Base-by-base conservation (phyloP, 2,888 invertebrate genomes). In the Lypha dubia region DNA sequence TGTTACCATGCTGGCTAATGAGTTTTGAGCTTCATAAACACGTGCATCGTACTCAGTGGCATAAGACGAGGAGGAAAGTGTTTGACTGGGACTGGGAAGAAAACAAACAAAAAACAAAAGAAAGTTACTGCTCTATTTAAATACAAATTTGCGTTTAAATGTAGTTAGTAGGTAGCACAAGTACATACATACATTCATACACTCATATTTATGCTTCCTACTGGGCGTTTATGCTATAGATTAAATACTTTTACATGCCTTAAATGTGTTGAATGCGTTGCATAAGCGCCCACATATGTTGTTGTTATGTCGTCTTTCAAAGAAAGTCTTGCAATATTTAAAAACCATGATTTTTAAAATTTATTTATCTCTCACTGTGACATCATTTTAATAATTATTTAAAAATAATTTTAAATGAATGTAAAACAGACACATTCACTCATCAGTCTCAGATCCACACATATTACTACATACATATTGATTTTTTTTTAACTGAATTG, bases 371-470 rank as follows among this genome's bases (percentile, higher is more conserved):
- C 84, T 81, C 75, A 81, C 77, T 84, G 90, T 89, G 90, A 90
- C 89, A 91, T 91, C 89, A 88, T 90, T 91, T 90, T 89, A 90
- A 24, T 65, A 35, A 62, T 76, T 83, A 62, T 75, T 38, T 35
- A 51, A 74, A 62, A 68, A 35, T 53, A 75, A 70, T 46, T 53
- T 49, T 8, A 58, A 67, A 67, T 51, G 24, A 70, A 70, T 62
- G 28, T 28, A 60, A 49, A 70, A 24, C 63, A 58, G 68, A 79
- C 70, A 49, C 71, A 60, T 60, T 28, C 6, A 65, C 9, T 17
- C 51, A 32, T 67, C 46, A 58, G 70, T 71, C 60, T 35, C 62
- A 46, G 63, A 56, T 28, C 2, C 28, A 28, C 28, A n/a, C n/a
- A n/a, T n/a, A n/a, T n/a, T n/a, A n/a, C n/a, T n/a, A n/a, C n/a